These are phyloP conservation scores for Lutjanus argentimaculatus DNA, from an alignment of 2,797 vertebrate genomes.

Conservation along the genomic window DNA sequence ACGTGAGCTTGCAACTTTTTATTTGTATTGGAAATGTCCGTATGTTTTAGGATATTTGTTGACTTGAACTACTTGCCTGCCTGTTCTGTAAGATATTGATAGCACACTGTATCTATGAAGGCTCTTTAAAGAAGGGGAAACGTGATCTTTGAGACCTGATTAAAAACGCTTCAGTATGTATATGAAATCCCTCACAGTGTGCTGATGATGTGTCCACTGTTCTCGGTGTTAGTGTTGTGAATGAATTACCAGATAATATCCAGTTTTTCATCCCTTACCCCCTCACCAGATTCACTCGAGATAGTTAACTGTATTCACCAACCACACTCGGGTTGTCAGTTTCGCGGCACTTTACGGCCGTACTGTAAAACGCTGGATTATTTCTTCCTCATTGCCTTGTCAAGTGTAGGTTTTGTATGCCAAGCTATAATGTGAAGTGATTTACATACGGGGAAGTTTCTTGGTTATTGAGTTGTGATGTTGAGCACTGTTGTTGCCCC, in stretches of 20 bases:
- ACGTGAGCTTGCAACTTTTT: constrained; percentile 78
- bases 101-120: constrained; percentile 85
- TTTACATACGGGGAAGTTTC: constrained; percentile 70
- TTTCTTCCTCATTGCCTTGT: constrained; percentile 76
- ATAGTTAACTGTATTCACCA: constrained; percentile 45
- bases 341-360: constrained; percentile 20
- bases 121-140: constrained; percentile 71
- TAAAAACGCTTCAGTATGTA: constrained; percentile 68
- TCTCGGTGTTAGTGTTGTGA: constrained; percentile 81
- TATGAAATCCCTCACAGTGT: constrained; percentile 71
- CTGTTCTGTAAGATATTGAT: constrained; percentile 83
- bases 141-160: constrained; percentile 78
- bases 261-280: constrained; percentile 48
- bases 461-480: constrained; percentile 75
- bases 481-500: constrained; percentile 75
- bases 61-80: constrained; percentile 77
- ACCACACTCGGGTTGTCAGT: constrained; percentile 41
- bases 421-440: constrained; percentile 79
- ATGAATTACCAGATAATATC: constrained; percentile 71
- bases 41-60: constrained; percentile 74
- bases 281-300: constrained; percentile 47
- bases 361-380: constrained; percentile 50
- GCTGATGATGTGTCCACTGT: constrained; percentile 78
- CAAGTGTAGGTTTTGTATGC: constrained; percentile 74
- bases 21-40: constrained; percentile 70